phyloP scores from a whole-genome alignment of 1,140 invertebrate species.

The Monomorium pharaonis region DNA sequence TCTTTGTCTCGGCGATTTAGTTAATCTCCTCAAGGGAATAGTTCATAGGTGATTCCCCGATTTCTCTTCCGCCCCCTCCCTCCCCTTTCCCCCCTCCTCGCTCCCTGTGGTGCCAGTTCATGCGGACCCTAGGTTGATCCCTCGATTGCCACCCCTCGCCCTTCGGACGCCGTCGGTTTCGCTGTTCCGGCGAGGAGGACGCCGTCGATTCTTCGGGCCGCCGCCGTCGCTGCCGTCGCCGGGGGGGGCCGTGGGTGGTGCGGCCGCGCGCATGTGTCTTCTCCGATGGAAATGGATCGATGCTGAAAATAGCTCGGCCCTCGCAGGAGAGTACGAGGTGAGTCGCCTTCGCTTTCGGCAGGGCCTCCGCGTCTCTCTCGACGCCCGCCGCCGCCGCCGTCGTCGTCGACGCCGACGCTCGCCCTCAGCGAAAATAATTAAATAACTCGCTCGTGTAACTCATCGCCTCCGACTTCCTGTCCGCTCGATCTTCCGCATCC shows the following conservation, averaged over 20 bases:
- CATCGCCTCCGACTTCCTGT: neutral
- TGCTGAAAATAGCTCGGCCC: slow-evolving; percentile 78
- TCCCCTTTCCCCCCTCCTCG: no score
- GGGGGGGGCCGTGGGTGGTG: slow-evolving; percentile 58
- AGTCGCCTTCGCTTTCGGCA: slow-evolving; percentile 82
- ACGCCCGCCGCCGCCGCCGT: slow-evolving; percentile 18
- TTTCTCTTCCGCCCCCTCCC: no score
- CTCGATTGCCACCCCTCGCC: neutral
- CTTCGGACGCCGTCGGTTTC: neutral
- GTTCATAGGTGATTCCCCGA: neutral
- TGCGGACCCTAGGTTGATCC: no score
- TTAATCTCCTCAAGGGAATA: neutral
- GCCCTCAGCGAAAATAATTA: slow-evolving; percentile 42
- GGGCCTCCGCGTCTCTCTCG: slow-evolving; percentile 78
- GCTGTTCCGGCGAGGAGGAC: neutral
- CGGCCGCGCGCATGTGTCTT: slow-evolving; percentile 69
- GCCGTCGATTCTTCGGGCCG: neutral
- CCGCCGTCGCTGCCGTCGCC: slow-evolving; percentile 37
- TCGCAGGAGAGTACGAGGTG: slow-evolving; percentile 82
- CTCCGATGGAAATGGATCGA: slow-evolving; percentile 71
- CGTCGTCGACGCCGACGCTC: neutral
- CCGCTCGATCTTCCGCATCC: neutral
- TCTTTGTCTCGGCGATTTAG: neutral
- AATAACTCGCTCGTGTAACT: slow-evolving; percentile 27
- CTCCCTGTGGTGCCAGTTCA: no score